Evolutionary conservation across 2,888 invertebrate species (phyloP), one percentile per base, ranked within the genome.

Genomic region (Acanthopleura granulata): DNA sequence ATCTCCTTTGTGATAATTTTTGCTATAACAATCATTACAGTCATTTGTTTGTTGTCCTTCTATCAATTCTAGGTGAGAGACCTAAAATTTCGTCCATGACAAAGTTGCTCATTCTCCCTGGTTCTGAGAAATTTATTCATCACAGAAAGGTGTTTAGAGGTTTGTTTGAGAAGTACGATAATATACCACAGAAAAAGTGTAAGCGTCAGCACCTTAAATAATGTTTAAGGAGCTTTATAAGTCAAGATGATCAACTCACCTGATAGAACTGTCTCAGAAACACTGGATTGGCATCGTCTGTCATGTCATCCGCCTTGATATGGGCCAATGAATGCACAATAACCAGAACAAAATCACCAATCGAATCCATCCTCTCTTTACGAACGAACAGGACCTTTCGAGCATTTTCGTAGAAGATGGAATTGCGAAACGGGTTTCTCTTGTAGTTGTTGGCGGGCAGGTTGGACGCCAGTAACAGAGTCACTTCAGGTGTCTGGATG

Each of bases 251-350:
- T 14, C 51, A 51, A 61, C 83, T 77, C 76, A 89, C 89, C 85
- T 83, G 86, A 77, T 89, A 89, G 84, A 89, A 89, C 73, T 85
- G 81, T 71, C 88, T 78, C 74, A 89, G 79, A 83, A 89, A 89
- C 25, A 83, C 79, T 29, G 87, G 83, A 75, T 88, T 87, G 49
- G 81, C 75, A 74, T 89, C 89, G 71, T 89, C 86, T 0, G 84
- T 84, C 79, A 89, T 78, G 73, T 89, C 86, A 30, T 85, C 88
- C 15, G 82, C 82, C 72, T 87, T 83, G 66, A 89, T 88, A 77
- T 89, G 89, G 57, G 89, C 86, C 78, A 89, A 78, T n/a, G 85
- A 84, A 79, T 89, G 89, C 16, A 89, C 77, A n/a, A 89, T 82
- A 22, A 89, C 83, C 69, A 89, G 83, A 15, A 87, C 84, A 81